Percentiles rank a stretch among this genome's conserved stretches.
Evolutionary conservation across 2,888 invertebrate genomes (phyloP).

Genomic region (Ochlodes sylvanus): DNA sequence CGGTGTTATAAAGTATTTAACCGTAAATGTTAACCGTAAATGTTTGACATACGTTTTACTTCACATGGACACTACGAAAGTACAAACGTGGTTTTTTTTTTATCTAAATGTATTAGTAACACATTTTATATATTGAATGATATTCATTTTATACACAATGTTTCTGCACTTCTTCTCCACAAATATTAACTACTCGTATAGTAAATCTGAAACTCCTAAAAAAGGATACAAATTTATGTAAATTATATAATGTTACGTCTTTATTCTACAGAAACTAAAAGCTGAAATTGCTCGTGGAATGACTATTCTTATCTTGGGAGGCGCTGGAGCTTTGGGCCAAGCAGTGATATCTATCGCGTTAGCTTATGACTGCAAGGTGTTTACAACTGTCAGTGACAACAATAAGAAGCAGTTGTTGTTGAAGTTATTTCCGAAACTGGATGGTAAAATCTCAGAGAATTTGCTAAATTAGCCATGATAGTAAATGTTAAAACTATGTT

Average conservation of each 20-base stretch:
- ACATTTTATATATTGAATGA: no score
- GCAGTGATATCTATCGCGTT: constrained; percentile 60
- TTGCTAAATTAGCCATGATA: neutral
- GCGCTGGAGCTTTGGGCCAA: constrained; percentile 60
- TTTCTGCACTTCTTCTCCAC: no score
- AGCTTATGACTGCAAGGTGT: constrained; percentile 53
- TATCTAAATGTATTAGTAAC: no score
- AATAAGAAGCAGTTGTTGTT: constrained; percentile 54
- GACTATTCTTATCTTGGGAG: constrained; percentile 56
- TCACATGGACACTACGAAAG: no score
- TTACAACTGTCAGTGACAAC: constrained; percentile 54
- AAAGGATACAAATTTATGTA: no score
- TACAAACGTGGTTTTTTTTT: no score
- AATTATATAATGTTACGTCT: constrained; percentile 32
- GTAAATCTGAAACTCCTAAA: no score
- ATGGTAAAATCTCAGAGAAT: constrained; percentile 48
- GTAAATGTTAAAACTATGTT: neutral
- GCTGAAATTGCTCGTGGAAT: constrained; percentile 42
- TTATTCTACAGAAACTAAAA: constrained; percentile 48
- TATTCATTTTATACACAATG: no score
- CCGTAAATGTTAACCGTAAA: no score
- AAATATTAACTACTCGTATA: no score
- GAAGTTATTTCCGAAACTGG: constrained; percentile 55
- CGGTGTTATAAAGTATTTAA: no score
- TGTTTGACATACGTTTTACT: no score